A percentile compares a stretch with the other conserved stretches of the same genome.
Conservation (phyloP, 2,797 vertebrate species). For the Schizopygopsis pylzovi region DNA sequence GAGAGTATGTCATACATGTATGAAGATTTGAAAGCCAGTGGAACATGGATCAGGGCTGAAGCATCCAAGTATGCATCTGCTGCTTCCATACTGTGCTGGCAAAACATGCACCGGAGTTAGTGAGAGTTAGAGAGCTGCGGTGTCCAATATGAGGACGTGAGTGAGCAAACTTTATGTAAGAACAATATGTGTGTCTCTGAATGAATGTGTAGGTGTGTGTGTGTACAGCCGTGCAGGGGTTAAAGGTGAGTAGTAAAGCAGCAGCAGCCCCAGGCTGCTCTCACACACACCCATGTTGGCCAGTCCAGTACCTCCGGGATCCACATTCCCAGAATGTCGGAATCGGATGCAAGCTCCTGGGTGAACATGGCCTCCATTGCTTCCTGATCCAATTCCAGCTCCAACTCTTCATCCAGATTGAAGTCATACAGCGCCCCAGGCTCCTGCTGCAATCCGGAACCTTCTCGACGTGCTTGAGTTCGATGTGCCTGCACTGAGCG, state of each 20-base stretch:
- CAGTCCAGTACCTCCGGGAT: constrained; percentile 99
- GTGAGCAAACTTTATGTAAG: not conserved
- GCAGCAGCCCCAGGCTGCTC: constrained; percentile 85
- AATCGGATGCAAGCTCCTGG: constrained; percentile 93
- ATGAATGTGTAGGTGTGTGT: not conserved
- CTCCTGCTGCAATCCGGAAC: constrained; percentile 88
- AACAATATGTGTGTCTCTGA: not conserved
- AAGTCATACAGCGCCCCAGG: constrained; percentile 89
- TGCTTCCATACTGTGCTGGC: constrained; percentile 3
- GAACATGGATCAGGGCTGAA: constrained; percentile 4
- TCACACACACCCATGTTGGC: constrained; percentile 99
- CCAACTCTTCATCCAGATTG: constrained; percentile 96
- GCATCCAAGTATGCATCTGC: constrained; percentile 6
- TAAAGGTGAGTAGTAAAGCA: constrained; percentile 59
- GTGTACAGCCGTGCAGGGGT: constrained; percentile 35
- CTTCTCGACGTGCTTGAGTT: constrained; percentile 91
- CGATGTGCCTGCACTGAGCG: constrained; percentile 97
- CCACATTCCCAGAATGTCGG: constrained; percentile 99
- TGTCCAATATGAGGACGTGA: not conserved
- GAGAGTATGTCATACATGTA: not conserved
- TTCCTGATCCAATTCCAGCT: constrained; percentile 98
- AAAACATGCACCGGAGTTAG: constrained; percentile 8
- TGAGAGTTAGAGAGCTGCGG: not conserved
- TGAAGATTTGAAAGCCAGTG: not conserved
- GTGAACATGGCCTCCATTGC: constrained; percentile 99